Evolutionary conservation across 2,888 invertebrate genomes (phyloP), one percentile per base, ranked within the genome.

Genomic region (Ceramica pisi): DNA sequence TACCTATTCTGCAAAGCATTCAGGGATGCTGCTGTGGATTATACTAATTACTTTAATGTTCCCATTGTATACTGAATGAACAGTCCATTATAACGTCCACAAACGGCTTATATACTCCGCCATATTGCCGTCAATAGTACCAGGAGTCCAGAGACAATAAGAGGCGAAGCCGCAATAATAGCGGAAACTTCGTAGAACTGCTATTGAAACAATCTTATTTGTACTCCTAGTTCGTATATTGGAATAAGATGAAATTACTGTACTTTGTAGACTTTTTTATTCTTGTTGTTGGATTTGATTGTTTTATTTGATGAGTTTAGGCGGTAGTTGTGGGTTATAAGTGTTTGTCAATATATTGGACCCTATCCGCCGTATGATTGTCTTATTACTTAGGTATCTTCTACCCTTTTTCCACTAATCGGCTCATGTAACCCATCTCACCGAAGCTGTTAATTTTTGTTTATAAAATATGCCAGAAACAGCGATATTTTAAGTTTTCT

Each of bases 1-100:
- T 1, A 41, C 50, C 50, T 50, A 21, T 10, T 41, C 16, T 44
- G 38, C 35, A 51, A 57, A 62, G 31, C 46, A 14, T 70, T 61
- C 21, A 56, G 19, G 61, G n/a, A n/a, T n/a, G n/a, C n/a, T n/a
- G n/a, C n/a, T n/a, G 48, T 7, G 51, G 31, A 71, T 71, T 65
- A 70, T 41, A 78, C 38, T 71, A 71, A 79, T 63, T 57, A 68
- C 46, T 53, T 35, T 1, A 70, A 70, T 59, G 26, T 35, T 21
- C 4, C 41, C 26, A n/a, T 26, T 38, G 35, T 59, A 19, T 26
- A 63, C 38, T 31, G 26, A 75, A 21, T 19, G 55, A 53, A 44
- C 46, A 65, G 48, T 71, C 57, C 38, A 72, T 59, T 76, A 63
- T 26, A 65, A 26, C 6, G 67, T 48, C 31, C 50, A 50, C 48